A percentile compares a stretch with the other conserved stretches of the same genome.
These are phyloP conservation scores for Phrynocephalus guinanensis DNA, from an alignment of 2,797 vertebrate species.

Conservation along the genomic window DNA sequence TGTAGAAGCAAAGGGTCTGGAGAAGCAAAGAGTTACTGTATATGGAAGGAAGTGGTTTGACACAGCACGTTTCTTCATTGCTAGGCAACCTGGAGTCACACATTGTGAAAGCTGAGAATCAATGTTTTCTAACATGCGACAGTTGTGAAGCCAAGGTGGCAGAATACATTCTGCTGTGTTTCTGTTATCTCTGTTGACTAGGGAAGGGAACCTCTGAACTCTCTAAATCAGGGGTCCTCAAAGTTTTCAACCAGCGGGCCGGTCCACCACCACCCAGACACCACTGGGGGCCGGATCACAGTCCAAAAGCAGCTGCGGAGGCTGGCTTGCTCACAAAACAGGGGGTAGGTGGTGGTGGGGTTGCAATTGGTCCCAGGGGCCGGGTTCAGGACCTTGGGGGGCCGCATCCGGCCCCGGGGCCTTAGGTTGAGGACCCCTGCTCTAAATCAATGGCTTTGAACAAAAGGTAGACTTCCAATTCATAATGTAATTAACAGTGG, in stretches of 20 bases:
- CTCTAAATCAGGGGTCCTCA: too few relatives aligned
- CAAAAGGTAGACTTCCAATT: neutral
- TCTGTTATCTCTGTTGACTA: neutral
- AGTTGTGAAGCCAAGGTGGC: slow-evolving; percentile 12
- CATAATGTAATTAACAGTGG: neutral
- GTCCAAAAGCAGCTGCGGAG: too few relatives aligned
- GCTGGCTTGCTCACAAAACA: too few relatives aligned
- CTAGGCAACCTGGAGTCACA: slow-evolving; percentile 13
- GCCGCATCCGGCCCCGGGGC: too few relatives aligned
- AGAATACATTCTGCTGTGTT: slow-evolving; percentile 6
- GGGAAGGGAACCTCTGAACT: neutral
- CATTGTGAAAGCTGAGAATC: slow-evolving; percentile 22
- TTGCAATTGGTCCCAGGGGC: too few relatives aligned
- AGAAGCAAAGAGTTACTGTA: neutral
- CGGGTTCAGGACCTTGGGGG: too few relatives aligned
- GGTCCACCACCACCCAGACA: too few relatives aligned
- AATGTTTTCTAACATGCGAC: slow-evolving; percentile 17
- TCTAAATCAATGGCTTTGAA: too few relatives aligned
- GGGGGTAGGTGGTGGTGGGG: too few relatives aligned
- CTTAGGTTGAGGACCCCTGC: too few relatives aligned
- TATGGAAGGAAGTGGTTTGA: neutral
- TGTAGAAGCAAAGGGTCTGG: neutral
- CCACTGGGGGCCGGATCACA: too few relatives aligned
- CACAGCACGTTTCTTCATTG: neutral
- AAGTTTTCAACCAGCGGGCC: too few relatives aligned